A percentile compares a stretch with the other conserved stretches of the same genome.
Conservation (phyloP, 2,113 vertebrate genomes). For the Zosterops pallidus region DNA sequence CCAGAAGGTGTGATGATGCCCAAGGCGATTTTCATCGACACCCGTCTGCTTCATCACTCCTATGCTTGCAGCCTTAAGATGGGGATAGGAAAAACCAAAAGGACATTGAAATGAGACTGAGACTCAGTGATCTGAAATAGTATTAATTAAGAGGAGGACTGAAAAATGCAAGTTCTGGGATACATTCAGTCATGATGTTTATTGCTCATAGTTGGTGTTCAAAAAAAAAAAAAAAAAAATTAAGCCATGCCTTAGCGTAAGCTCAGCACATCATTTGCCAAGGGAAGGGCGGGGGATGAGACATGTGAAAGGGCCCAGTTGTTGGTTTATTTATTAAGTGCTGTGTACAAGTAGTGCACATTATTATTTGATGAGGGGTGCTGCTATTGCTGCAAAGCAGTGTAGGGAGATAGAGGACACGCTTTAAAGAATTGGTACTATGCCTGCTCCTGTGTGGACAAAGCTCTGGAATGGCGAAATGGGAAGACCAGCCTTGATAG, state of each 20-base stretch:
- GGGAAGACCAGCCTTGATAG: neutral
- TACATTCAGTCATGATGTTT: neutral
- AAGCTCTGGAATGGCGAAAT: neutral
- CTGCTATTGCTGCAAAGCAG: neutral
- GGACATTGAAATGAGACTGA: neutral
- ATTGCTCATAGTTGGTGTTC: neutral
- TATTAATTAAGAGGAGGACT: neutral
- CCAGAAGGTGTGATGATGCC: slow-evolving; percentile 63
- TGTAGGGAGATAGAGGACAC: neutral
- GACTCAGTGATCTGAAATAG: neutral
- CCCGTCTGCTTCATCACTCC: slow-evolving; percentile 45
- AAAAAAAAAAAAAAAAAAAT: neutral
- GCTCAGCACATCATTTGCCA: neutral
- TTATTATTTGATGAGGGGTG: slow-evolving; percentile 1
- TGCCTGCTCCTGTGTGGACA: neutral
- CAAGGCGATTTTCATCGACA: slow-evolving; percentile 11
- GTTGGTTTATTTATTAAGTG: slow-evolving; percentile 46
- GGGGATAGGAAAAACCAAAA: slow-evolving; percentile 15
- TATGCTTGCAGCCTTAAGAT: slow-evolving; percentile 1
- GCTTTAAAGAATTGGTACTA: neutral
- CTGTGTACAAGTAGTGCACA: neutral
- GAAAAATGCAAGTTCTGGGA: neutral
- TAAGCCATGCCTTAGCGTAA: neutral
- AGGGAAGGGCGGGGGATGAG: neutral
- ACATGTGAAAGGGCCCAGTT: neutral